Conservation (phyloP, 2,113 vertebrate genomes). For the Melanerpes aurifrons region DNA sequence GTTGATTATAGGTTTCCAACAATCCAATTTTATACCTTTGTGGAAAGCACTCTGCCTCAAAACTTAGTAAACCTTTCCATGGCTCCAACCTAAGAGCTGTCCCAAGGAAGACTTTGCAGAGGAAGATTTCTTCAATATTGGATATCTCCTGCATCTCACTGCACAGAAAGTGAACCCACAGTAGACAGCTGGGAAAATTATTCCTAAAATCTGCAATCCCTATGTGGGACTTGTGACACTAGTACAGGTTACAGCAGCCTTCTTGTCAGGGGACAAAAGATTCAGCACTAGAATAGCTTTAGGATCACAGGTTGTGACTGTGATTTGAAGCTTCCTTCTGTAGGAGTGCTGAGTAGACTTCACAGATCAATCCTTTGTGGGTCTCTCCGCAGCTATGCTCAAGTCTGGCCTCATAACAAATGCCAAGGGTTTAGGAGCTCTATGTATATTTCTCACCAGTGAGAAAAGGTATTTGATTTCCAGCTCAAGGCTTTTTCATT, state of each 20-base stretch:
- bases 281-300: not conserved
- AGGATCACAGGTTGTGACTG: not conserved
- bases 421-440: not conserved
- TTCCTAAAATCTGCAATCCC: not conserved
- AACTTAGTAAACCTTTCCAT: not conserved
- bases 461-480: not conserved
- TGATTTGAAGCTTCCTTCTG: not conserved
- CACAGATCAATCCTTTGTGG: not conserved
- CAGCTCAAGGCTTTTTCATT: not conserved
- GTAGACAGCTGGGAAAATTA: not conserved
- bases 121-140: not conserved
- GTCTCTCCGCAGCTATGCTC: not conserved
- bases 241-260: not conserved
- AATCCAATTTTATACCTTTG: not conserved
- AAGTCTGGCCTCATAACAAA: not conserved
- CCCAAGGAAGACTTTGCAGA: not conserved
- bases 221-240: not conserved
- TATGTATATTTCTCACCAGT: not conserved
- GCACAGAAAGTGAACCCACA: not conserved
- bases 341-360: not conserved
- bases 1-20: not conserved
- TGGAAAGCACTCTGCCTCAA: not conserved
- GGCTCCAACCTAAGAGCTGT: not conserved
- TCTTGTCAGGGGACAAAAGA: not conserved
- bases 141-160: not conserved